Evolutionary conservation across 2,797 vertebrate genomes (phyloP), one percentile per base, ranked within the genome.

Genomic region (Enteromius viviparus): DNA sequence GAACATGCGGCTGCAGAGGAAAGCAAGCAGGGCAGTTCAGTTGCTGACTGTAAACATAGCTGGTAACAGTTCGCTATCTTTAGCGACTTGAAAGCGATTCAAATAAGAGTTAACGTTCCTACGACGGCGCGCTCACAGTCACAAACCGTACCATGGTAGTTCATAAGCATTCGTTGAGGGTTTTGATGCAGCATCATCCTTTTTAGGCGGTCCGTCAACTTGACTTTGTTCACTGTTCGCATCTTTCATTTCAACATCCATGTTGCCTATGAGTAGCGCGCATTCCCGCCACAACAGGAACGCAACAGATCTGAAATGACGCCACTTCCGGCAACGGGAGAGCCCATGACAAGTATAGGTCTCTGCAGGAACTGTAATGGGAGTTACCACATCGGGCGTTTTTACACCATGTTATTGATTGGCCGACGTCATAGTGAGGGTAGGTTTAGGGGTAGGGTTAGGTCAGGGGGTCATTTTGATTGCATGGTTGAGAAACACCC

Each of bases 201-300:
- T 89, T 69, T 85, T 87, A 78, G 60, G 51, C 21, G 71, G 70
- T 42, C 26, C 34, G 6, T 78, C 78, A 12, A 15, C 23, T 26
- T 53, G 69, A 37, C 3, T 34, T 85, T 84, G 78, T 9, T 84
- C 85, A 40, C 37, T 62, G 9, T 87, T 78, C 5, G 78, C 47
- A 2, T 87, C 87, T 82, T 84, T 85, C 87, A 88, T 88, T 9
- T 88, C 87, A 40, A 87, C 87, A 10, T 88, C 85, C 87, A 88
- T 88, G 49, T 78, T 58, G 65, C 23, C 62, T 1, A 2, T 37
- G 49, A 17, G 26, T 12, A 9, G 6, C 65, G 51, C 74, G 14
- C 7, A 14, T 83, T 78, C 75, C 81, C 75, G 81, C 81, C 75
- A 83, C 75, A 1, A 78, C 75, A 78, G 81, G 65, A 83, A 70